Evolutionary conservation across 2,797 vertebrate species (phyloP).

Genomic region (Diceros bicornis): DNA sequence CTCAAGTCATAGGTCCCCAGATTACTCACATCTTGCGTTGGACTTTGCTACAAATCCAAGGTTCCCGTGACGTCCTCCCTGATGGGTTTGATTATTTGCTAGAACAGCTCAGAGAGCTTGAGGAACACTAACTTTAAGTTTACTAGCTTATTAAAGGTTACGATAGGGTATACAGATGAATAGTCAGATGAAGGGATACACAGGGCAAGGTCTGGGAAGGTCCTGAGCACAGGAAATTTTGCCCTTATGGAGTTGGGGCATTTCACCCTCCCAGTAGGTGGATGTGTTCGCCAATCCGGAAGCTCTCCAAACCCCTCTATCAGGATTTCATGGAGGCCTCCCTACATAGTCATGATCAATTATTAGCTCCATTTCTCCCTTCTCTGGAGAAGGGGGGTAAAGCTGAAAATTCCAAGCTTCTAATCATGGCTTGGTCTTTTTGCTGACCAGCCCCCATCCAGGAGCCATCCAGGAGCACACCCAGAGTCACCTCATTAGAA

Average conservation of each 20-base stretch:
- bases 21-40: background rate
- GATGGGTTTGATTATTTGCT: background rate
- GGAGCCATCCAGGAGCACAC: background rate
- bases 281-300: background rate
- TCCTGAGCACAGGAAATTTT: rapidly evolving
- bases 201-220: background rate
- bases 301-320: rapidly evolving
- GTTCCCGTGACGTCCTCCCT: background rate
- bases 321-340: background rate
- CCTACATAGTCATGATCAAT: background rate
- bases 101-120: background rate
- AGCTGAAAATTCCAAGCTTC: background rate
- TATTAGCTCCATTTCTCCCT: background rate
- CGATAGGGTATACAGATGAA: background rate
- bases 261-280: rapidly evolving
- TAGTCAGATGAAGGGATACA: background rate
- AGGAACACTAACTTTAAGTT: background rate
- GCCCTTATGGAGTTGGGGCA: no score
- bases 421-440: background rate
- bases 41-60: background rate
- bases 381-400: background rate
- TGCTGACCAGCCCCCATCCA: no score
- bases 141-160: background rate
- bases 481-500: background rate
- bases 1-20: background rate